Evolutionary conservation across 2,888 invertebrate species (phyloP), one percentile per base, ranked within the genome.

Genomic region (Gerosis bhagava): DNA sequence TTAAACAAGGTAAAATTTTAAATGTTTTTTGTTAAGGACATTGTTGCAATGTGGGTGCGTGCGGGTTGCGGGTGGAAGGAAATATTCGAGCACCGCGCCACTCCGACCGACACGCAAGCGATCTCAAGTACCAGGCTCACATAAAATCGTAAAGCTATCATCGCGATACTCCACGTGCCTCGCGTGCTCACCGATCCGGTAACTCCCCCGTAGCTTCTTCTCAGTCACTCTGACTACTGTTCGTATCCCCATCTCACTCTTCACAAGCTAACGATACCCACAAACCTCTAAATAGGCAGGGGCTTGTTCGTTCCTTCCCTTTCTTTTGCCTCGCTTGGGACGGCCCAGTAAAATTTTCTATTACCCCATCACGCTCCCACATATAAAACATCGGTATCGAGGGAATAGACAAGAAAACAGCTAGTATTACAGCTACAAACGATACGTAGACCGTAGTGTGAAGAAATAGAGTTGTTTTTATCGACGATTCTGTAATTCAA

Each of bases 31-130:
- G 19, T 15, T n/a, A 31, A 8, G n/a, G 5, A 6, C 17, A 15
- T 42, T 57, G 50, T 46, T 44, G 50, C 36, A 53, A 53, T 26
- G 51, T 49, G 34, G 8, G 17, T 60, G 62, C 52, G 59, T 51
- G 63, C 60, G 66, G 49, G 50, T 51, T 16, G 34, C 36, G 25
- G 7, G 13, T 11, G 59, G 10, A 11, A 11, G 26, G 26, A 11
- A 2, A 26, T 8, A 8, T 10, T 24, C 63, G 73, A 72, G 68
- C 80, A 72, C 86, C 83, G 83, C 84, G 83, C 83, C 83, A 79
- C 84, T 82, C 80, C 84, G 82, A 70, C 82, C 83, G 83, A 86
- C 77, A 86, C 83, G 87, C 82, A 75, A 83, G 72, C 83, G 88
- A 86, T 88, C 86, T 72, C 70, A 59, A 47, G 32, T 81, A 88